Conservation (phyloP, 1,140 invertebrate species). For the Pseudomyrmex flavicornis region DNA sequence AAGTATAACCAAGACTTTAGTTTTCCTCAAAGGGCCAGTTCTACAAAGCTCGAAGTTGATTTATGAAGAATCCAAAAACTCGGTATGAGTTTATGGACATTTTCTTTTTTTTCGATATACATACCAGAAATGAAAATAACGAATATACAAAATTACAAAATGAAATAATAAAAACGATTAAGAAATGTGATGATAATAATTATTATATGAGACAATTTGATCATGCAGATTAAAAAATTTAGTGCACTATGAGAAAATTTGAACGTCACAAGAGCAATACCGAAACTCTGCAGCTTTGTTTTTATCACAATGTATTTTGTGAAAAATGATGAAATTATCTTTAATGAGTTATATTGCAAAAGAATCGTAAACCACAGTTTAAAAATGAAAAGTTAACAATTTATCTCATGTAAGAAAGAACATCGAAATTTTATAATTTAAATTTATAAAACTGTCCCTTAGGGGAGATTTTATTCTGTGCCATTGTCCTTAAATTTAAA, state of each 20-base stretch:
- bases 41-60: constrained; percentile 79
- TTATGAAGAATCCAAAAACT: constrained; percentile 62
- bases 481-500: too few species aligned
- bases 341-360: constrained; percentile 69
- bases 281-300: constrained; percentile 43
- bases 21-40: constrained; percentile 83
- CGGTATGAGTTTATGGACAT: constrained; percentile 60
- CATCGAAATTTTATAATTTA: constrained; percentile 42
- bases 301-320: constrained; percentile 39
- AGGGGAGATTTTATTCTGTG: too few species aligned
- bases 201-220: constrained; percentile 45
- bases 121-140: constrained; percentile 68
- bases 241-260: constrained; percentile 61
- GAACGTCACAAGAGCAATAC: constrained; percentile 17
- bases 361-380: constrained; percentile 48
- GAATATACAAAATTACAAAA: constrained; percentile 44
- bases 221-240: constrained; percentile 69
- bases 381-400: constrained; percentile 69
- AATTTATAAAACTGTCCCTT: constrained; percentile 84
- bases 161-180: constrained; percentile 29
- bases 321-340: constrained; percentile 62
- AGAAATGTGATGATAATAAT: too few species aligned
- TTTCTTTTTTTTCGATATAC: constrained; percentile 67
- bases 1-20: constrained; percentile 77
- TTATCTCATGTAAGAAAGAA: constrained; percentile 40